Evolutionary conservation across 2,888 invertebrate genomes (phyloP).

Genomic region (Euplagia quadripunctaria): DNA sequence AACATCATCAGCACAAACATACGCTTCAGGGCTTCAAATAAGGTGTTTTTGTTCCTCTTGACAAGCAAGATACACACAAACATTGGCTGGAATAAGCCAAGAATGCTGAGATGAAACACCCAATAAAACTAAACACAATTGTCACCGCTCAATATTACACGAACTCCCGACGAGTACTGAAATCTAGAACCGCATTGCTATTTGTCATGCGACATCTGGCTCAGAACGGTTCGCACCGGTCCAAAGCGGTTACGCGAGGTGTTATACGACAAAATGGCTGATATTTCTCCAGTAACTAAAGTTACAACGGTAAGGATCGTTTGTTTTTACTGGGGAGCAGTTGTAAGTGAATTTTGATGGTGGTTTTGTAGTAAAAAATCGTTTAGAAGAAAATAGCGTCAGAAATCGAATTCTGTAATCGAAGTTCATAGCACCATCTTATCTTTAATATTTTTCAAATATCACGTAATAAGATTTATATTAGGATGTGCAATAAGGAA

Average conservation of each 20-base stretch:
- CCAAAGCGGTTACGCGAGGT: constrained; percentile 59
- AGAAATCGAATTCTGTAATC: neutral
- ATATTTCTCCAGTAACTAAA: constrained; percentile 48
- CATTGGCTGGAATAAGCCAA: neutral
- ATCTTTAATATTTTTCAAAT: neutral
- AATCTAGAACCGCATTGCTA: constrained; percentile 74
- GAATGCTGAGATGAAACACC: neutral
- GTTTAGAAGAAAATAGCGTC: constrained; percentile 19
- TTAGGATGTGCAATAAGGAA: neutral
- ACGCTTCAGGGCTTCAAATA: too few species aligned
- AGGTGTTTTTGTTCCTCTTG: neutral
- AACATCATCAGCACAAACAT: too few species aligned
- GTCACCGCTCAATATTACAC: constrained; percentile 40
- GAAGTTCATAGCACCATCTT: neutral
- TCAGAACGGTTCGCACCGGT: constrained; percentile 69
- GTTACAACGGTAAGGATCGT: constrained; percentile 31
- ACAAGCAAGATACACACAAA: neutral
- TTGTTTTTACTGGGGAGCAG: constrained; percentile 64
- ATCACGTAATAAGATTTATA: neutral
- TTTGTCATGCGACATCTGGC: constrained; percentile 78
- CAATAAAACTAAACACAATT: constrained; percentile 28
- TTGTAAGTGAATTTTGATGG: constrained; percentile 65
- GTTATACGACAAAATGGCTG: constrained; percentile 55
- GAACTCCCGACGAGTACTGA: constrained; percentile 50
- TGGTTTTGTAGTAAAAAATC: constrained; percentile 46